Conservation (phyloP, 2,888 invertebrate genomes). For the Cancer borealis region DNA sequence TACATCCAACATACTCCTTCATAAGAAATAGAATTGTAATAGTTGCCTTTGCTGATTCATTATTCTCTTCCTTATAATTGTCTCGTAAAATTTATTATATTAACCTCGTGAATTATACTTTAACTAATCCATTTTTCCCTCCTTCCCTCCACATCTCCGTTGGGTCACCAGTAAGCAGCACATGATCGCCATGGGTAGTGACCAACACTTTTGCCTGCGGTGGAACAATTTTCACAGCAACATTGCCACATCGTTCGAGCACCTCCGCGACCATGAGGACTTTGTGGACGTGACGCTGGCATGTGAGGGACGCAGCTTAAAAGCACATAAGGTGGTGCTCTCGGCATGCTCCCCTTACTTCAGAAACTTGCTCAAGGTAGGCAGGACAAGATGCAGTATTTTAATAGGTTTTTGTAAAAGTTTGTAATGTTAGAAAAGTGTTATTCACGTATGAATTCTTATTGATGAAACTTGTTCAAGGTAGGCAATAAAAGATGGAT, state of each 20-base stretch:
- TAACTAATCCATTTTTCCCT: not conserved
- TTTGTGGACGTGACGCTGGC: constrained; percentile 80
- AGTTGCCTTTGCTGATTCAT: not conserved
- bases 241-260: constrained; percentile 79
- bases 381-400: not conserved
- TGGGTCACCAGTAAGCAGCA: constrained; percentile 73
- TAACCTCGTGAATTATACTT: not conserved
- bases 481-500: constrained; percentile 65
- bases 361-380: constrained; percentile 78
- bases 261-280: constrained; percentile 79
- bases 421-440: not conserved
- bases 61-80: not conserved
- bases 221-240: constrained; percentile 78
- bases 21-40: not conserved
- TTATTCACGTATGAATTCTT: too few species aligned
- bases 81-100: not conserved
- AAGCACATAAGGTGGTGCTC: constrained; percentile 80
- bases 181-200: constrained; percentile 77
- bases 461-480: constrained; percentile 78
- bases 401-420: not conserved
- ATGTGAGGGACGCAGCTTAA: constrained; percentile 79
- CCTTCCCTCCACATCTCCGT: not conserved
- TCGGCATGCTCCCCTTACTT: constrained; percentile 80
- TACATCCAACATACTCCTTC: not conserved
- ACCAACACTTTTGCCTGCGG: constrained; percentile 78